Conservation (phyloP, 2,888 invertebrate species). For the Drosophila bunnanda region DNA sequence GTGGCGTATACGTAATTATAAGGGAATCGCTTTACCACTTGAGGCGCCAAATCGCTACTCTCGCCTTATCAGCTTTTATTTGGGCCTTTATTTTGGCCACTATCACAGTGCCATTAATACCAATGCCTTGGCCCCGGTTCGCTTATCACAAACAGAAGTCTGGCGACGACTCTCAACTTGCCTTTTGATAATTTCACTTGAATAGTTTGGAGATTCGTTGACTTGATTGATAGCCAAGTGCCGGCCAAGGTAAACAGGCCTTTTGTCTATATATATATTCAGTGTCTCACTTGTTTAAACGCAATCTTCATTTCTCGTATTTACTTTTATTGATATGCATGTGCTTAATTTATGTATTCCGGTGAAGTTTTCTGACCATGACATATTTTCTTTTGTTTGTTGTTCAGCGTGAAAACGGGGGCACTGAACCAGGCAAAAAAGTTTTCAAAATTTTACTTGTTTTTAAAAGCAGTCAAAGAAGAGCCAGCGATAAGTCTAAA, state of each 20-base stretch:
- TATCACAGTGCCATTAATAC: constrained; percentile 27
- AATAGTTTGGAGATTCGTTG: constrained; percentile 32
- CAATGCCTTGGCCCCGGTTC: constrained; percentile 53
- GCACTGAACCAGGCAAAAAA: constrained; percentile 53
- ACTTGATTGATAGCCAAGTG: constrained; percentile 69
- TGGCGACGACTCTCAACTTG: constrained; percentile 37
- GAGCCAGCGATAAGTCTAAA: background rate
- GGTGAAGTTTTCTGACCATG: constrained; percentile 67
- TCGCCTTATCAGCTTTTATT: constrained; percentile 33
- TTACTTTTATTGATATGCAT: constrained; percentile 35
- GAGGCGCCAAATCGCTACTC: constrained; percentile 33
- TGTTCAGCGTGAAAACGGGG: constrained; percentile 17
- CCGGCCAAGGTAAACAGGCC: constrained; percentile 63
- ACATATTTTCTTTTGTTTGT: constrained; percentile 53
- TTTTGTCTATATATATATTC: constrained; percentile 26
- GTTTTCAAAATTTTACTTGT: background rate
- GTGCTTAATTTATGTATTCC: constrained; percentile 67
- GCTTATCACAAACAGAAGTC: constrained; percentile 50
- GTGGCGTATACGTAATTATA: constrained; percentile 56
- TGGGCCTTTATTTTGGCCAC: constrained; percentile 14
- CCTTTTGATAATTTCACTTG: constrained; percentile 62
- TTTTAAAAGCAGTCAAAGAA: background rate
- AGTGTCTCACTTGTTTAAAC: constrained; percentile 44
- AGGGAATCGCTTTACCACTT: constrained; percentile 38
- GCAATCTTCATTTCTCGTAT: constrained; percentile 36